Evolutionary conservation across 2,797 vertebrate species (phyloP).

Genomic region (Tarsius wallacei): DNA sequence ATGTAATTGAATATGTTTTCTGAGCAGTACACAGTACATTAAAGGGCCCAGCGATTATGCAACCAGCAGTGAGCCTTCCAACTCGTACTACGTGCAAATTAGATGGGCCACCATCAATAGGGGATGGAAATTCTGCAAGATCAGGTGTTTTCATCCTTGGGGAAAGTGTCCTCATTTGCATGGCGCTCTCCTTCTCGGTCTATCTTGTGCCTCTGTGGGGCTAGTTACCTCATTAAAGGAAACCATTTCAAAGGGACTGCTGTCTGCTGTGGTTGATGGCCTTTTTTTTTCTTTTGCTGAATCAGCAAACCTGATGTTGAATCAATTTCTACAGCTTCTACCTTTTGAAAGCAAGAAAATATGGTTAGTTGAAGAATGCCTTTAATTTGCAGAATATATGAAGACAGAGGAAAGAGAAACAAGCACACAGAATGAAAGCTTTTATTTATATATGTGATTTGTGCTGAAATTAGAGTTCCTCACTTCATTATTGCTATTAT

Average conservation of each 20-base stretch:
- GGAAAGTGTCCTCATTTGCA: slow-evolving; percentile 55
- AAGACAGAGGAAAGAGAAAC: neutral
- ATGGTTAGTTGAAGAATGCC: slow-evolving; percentile 64
- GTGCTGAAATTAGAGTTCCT: neutral
- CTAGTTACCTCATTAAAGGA: slow-evolving; percentile 78
- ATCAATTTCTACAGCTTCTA: slow-evolving; percentile 81
- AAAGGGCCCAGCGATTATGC: neutral
- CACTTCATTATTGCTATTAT: neutral
- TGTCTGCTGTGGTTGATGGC: slow-evolving; percentile 30
- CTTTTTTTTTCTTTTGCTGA: slow-evolving; percentile 79
- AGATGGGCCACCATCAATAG: neutral
- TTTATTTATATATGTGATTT: neutral
- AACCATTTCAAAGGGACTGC: slow-evolving; percentile 76
- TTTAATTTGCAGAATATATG: slow-evolving; percentile 59
- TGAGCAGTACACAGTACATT: neutral
- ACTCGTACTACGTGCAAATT: neutral
- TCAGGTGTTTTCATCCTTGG: slow-evolving; percentile 62
- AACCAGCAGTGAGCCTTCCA: neutral
- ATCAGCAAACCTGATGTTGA: slow-evolving; percentile 77
- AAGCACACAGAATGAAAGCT: neutral
- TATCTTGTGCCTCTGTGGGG: neutral
- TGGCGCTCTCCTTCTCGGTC: neutral
- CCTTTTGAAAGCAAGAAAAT: slow-evolving; percentile 81
- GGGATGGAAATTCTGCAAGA: slow-evolving; percentile 59
- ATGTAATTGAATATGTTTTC: slow-evolving; percentile 17